Conservation (phyloP, 2,113 vertebrate genomes). For the Perca fluviatilis region DNA sequence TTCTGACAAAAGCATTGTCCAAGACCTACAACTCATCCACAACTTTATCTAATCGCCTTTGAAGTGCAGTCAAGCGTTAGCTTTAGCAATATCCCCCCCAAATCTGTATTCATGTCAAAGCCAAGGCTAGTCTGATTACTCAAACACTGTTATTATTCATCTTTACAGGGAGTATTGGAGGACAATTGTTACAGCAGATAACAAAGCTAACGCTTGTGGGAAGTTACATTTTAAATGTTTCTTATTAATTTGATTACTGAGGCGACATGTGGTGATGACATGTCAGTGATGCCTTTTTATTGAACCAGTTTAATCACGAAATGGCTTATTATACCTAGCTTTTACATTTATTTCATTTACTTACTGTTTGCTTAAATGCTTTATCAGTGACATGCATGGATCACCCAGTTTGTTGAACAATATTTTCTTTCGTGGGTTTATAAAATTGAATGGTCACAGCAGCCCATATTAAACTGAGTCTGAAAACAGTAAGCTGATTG, state of each 20-base stretch:
- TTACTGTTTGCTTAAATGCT: background rate
- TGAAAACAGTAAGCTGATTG: background rate
- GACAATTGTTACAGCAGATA: background rate
- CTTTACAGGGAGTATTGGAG: background rate
- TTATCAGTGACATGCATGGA: background rate
- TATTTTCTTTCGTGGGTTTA: background rate
- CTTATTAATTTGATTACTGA: background rate
- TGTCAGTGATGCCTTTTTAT: background rate
- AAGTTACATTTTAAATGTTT: constrained; percentile 1
- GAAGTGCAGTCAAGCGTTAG: background rate
- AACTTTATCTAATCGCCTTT: constrained; percentile 1
- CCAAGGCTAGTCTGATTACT: background rate
- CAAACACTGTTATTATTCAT: background rate
- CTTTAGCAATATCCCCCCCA: background rate
- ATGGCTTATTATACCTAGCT: background rate
- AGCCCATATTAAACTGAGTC: background rate
- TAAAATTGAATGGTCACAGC: background rate
- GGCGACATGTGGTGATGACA: constrained; percentile 17
- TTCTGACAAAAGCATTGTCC: constrained; percentile 6
- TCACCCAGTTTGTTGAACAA: background rate
- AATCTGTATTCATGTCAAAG: too few species aligned
- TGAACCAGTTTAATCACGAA: background rate
- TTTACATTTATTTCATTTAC: background rate
- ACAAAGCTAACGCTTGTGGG: background rate
- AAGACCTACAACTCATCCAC: background rate